phyloP scores from a whole-genome alignment of 2,113 vertebrate genomes.

The Varanus komodoensis region DNA sequence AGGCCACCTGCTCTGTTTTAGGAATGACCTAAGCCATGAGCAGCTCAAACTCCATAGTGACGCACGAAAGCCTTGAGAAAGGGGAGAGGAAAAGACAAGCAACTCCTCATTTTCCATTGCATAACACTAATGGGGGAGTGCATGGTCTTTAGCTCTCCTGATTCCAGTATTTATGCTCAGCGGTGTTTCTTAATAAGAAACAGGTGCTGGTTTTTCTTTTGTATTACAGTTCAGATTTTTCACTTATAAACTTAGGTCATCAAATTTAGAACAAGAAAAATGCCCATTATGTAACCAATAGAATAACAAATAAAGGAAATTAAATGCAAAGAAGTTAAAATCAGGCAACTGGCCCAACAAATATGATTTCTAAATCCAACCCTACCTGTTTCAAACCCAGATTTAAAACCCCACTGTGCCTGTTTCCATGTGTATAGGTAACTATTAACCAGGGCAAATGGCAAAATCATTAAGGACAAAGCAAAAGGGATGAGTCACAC shows the following conservation, averaged over 20 bases:
- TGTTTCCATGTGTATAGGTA: too few species aligned
- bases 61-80: not conserved
- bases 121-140: not conserved
- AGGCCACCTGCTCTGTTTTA: slow-evolving; percentile 24
- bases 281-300: not conserved
- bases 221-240: not conserved
- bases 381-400: too few species aligned
- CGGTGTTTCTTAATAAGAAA: not conserved
- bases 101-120: not conserved
- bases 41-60: slow-evolving; percentile 45
- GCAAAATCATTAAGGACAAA: too few species aligned
- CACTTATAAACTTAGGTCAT: not conserved
- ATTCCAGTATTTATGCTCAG: not conserved
- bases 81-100: not conserved
- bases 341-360: not conserved
- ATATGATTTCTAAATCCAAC: not conserved
- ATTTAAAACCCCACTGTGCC: too few species aligned
- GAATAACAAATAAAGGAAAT: not conserved
- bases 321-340: not conserved
- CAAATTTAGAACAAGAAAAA: not conserved
- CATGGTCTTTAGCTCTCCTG: not conserved
- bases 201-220: slow-evolving; percentile 33
- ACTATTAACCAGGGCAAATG: too few species aligned
- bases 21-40: slow-evolving; percentile 36
- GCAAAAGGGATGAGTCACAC: too few species aligned